phyloP scores from a whole-genome alignment of 2,113 vertebrate genomes.

The Misgurnus mizolepis region DNA sequence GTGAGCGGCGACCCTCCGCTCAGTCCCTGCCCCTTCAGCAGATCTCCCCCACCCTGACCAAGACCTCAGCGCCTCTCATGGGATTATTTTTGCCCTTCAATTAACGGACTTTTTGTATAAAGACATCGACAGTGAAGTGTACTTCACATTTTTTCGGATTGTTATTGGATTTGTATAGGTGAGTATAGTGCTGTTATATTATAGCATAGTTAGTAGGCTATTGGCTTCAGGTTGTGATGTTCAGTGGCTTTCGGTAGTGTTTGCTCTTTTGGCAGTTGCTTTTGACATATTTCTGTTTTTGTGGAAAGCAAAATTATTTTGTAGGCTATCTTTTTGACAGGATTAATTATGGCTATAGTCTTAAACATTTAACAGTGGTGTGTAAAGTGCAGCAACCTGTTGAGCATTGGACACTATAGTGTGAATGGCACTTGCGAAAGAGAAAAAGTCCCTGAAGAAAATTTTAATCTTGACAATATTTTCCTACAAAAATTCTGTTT shows the following conservation, averaged over 20 bases:
- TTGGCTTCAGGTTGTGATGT: not conserved
- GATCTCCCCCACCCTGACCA: slow-evolving; percentile 59
- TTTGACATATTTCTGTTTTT: not conserved
- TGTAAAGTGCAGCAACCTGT: not conserved
- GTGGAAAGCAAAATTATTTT: not conserved
- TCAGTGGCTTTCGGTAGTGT: not conserved
- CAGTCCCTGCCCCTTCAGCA: slow-evolving; percentile 57
- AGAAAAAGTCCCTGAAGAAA: not conserved
- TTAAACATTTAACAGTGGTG: not conserved
- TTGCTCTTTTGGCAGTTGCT: not conserved
- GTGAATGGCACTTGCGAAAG: not conserved
- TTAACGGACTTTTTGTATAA: slow-evolving; percentile 53
- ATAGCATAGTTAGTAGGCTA: not conserved
- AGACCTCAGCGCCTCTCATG: slow-evolving; percentile 59
- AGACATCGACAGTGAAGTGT: slow-evolving; percentile 45
- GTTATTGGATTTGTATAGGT: slow-evolving; percentile 53
- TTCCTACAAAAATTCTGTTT: not conserved
- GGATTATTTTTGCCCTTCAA: slow-evolving; percentile 66
- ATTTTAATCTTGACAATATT: not conserved
- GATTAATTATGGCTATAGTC: too few relatives aligned
- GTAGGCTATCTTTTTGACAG: too few relatives aligned
- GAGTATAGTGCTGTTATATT: slow-evolving; percentile 38
- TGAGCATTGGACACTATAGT: not conserved
- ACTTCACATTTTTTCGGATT: not conserved
- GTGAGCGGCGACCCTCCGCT: slow-evolving; percentile 54